Percentiles rank a stretch among this genome's conserved stretches.
phyloP scores from a whole-genome alignment of 92 coral and sea anemone genomes.

The Hydrozoanthus gracilis region DNA sequence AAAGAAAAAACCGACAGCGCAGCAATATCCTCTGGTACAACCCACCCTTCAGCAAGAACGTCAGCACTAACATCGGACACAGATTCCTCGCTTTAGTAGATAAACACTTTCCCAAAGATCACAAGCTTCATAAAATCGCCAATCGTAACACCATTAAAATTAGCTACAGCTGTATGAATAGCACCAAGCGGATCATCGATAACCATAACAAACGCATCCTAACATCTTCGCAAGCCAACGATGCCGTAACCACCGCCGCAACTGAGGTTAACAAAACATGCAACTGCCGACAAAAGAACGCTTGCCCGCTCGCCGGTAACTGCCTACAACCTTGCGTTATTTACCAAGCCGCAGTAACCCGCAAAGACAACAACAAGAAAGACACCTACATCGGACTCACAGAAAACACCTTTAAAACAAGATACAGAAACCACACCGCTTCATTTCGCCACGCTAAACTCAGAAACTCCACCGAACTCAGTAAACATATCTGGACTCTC shows the following conservation, averaged over 20 bases:
- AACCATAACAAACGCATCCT: slow-evolving; percentile 52
- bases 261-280: background rate
- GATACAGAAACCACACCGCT: slow-evolving; percentile 67
- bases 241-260: background rate
- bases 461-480: background rate
- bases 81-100: background rate
- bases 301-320: slow-evolving; percentile 58
- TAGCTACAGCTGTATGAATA: too few species aligned
- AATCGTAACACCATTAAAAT: too few species aligned
- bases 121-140: slow-evolving; percentile 34
- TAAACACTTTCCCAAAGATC: slow-evolving; percentile 46
- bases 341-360: slow-evolving; percentile 66
- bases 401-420: slow-evolving; percentile 61
- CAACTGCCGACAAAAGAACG: slow-evolving; percentile 63
- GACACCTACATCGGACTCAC: slow-evolving; percentile 75
- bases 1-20: background rate
- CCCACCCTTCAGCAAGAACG: slow-evolving; percentile 2
- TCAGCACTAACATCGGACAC: slow-evolving; percentile 10
- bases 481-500: slow-evolving; percentile 24
- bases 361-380: slow-evolving; percentile 54
- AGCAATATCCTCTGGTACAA: background rate
- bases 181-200: slow-evolving; percentile 41
- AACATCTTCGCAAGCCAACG: slow-evolving; percentile 33
- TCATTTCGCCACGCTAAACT: slow-evolving; percentile 52
- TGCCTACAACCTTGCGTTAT: slow-evolving; percentile 64